Evolutionary conservation across 2,113 vertebrate genomes (phyloP).

Genomic region (Scomber colias): DNA sequence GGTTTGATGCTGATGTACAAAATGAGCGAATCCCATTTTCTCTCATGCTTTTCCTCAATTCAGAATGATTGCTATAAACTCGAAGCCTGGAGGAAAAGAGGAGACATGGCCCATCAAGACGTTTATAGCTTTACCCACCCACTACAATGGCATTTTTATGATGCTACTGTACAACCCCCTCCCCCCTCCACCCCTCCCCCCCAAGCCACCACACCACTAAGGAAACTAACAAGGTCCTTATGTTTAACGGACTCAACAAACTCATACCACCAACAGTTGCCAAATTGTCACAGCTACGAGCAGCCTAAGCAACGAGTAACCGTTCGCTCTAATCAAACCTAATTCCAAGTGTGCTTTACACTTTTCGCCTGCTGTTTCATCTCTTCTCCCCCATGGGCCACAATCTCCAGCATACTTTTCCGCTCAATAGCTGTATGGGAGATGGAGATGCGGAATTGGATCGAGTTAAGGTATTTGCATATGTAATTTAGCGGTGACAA

Average conservation of each 20-base stretch:
- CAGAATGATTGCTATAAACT: slow-evolving; percentile 50
- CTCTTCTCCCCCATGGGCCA: slow-evolving; percentile 6
- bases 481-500: slow-evolving; percentile 40
- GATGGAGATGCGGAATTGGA: slow-evolving; percentile 19
- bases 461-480: slow-evolving; percentile 55
- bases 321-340: slow-evolving; percentile 65
- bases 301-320: slow-evolving; percentile 10
- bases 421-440: not conserved
- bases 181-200: not conserved
- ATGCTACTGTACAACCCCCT: slow-evolving; percentile 43
- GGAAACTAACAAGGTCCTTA: slow-evolving; percentile 73
- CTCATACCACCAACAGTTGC: slow-evolving; percentile 41
- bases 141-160: slow-evolving; percentile 67
- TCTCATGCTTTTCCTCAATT: slow-evolving; percentile 20
- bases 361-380: slow-evolving; percentile 52
- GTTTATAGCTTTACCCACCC: slow-evolving; percentile 54
- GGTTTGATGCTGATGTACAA: slow-evolving; percentile 34
- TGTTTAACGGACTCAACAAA: slow-evolving; percentile 70
- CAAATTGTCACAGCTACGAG: slow-evolving; percentile 37
- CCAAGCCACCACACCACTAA: slow-evolving; percentile 7
- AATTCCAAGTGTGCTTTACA: slow-evolving; percentile 49
- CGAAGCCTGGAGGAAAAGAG: slow-evolving; percentile 43
- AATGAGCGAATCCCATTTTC: slow-evolving; percentile 57
- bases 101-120: slow-evolving; percentile 44
- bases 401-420: slow-evolving; percentile 11